Evolutionary conservation across 2,113 vertebrate species (phyloP).

Genomic region (Megalops atlanticus): DNA sequence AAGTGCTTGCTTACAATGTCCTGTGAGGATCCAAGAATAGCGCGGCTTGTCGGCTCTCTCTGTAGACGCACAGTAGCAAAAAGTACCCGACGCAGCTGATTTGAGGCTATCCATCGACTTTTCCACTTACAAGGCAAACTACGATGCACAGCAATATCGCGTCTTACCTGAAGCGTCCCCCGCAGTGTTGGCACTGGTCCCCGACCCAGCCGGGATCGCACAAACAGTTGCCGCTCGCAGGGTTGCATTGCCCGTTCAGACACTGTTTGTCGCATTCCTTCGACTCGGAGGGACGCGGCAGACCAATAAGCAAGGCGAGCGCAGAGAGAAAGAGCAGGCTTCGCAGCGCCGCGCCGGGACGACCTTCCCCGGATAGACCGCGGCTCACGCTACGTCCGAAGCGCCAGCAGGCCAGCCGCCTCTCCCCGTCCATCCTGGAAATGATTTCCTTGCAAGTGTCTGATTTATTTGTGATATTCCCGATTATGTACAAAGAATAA

Average conservation of each 20-base stretch:
- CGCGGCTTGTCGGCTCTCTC: background rate
- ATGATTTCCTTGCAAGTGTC: conserved; percentile 51
- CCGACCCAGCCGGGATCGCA: conserved; percentile 91
- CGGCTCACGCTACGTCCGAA: conserved; percentile 57
- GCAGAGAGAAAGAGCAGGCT: conserved; percentile 57
- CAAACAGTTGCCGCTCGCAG: conserved; percentile 79
- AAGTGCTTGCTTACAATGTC: background rate
- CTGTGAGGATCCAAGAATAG: background rate
- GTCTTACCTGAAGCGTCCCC: conserved; percentile 89
- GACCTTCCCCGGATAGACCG: conserved; percentile 35
- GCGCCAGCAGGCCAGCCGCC: conserved; percentile 64
- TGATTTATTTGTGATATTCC: background rate
- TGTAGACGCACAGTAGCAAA: background rate
- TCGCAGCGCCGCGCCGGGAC: conserved; percentile 36
- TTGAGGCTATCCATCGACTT: background rate
- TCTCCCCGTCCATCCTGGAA: conserved; percentile 64
- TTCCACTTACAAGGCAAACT: background rate
- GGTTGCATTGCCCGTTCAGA: conserved; percentile 85
- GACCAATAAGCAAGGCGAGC: conserved; percentile 56
- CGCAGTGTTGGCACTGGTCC: conserved; percentile 97
- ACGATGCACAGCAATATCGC: background rate
- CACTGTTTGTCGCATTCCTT: conserved; percentile 92
- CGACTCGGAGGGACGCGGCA: conserved; percentile 64
- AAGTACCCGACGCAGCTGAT: background rate
- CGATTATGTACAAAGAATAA: background rate